Conservation (phyloP, 2,113 vertebrate genomes). For the Australoheros scitulus region DNA sequence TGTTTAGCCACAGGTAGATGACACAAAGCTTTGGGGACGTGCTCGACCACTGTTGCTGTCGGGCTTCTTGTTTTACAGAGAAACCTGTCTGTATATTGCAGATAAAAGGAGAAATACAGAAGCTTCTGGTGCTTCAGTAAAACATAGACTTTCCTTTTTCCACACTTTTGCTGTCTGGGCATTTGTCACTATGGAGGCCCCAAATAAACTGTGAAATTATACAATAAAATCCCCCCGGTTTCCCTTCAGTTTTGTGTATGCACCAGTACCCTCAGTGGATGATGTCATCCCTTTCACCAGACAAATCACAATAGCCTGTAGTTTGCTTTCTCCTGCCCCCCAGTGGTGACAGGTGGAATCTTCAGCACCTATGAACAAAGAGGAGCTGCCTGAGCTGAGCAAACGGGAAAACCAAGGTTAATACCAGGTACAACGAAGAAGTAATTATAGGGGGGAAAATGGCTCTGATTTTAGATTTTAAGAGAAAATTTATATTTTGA, state of each 20-base stretch:
- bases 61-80: not conserved
- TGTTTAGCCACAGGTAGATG: not conserved
- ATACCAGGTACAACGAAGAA: not conserved
- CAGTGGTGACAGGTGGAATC: constrained; percentile 15
- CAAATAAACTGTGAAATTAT: not conserved
- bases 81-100: not conserved
- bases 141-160: not conserved
- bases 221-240: not conserved
- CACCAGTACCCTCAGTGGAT: constrained; percentile 13
- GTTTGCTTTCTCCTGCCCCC: constrained; percentile 53
- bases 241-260: not conserved
- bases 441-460: too few species aligned
- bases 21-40: not conserved
- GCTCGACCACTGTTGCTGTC: not conserved
- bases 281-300: constrained; percentile 47
- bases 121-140: not conserved
- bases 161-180: not conserved
- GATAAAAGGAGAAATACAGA: not conserved
- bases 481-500: not conserved
- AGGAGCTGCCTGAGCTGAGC: not conserved
- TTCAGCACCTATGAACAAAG: constrained; percentile 26
- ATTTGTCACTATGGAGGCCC: not conserved
- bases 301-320: not conserved
- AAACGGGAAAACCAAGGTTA: not conserved
- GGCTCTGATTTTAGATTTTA: not conserved